Evolutionary conservation across 2,113 vertebrate species (phyloP).

Genomic region (Pseudorectes ferrugineus): DNA sequence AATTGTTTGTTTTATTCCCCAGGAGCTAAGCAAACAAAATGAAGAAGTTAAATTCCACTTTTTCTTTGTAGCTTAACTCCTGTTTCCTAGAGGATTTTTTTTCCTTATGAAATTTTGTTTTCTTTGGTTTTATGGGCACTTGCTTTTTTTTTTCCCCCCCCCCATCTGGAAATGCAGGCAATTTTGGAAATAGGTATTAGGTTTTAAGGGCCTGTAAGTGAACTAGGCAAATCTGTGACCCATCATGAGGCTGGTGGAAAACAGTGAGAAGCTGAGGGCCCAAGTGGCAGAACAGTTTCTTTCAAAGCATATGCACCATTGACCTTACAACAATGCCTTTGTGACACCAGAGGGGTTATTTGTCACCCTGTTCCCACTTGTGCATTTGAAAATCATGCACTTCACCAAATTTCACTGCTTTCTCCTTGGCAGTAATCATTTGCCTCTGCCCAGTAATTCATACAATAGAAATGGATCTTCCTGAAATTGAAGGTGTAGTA

Average conservation of each 20-base stretch:
- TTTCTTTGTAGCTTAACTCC: not conserved
- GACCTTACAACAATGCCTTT: not conserved
- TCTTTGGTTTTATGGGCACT: not conserved
- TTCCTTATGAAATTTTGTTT: not conserved
- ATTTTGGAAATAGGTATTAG: not conserved
- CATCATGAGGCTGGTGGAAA: not conserved
- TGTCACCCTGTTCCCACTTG: not conserved
- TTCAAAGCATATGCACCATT: accelerated
- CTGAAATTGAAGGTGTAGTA: not conserved
- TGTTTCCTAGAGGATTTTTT: not conserved
- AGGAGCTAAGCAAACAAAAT: not conserved
- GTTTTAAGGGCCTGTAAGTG: not conserved
- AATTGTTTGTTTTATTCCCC: not conserved
- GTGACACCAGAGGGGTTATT: not conserved
- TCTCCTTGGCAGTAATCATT: not conserved
- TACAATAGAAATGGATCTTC: not conserved
- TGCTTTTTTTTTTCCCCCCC: not conserved
- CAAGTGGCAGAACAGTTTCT: not conserved
- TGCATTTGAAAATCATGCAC: not conserved
- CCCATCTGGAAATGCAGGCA: not conserved
- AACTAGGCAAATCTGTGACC: not conserved
- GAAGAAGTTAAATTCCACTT: not conserved
- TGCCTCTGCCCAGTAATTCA: not conserved
- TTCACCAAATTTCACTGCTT: not conserved
- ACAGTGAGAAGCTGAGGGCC: not conserved